Base-by-base conservation (phyloP, 1,140 invertebrate genomes). In the Schlechtendalia chinensis region DNA sequence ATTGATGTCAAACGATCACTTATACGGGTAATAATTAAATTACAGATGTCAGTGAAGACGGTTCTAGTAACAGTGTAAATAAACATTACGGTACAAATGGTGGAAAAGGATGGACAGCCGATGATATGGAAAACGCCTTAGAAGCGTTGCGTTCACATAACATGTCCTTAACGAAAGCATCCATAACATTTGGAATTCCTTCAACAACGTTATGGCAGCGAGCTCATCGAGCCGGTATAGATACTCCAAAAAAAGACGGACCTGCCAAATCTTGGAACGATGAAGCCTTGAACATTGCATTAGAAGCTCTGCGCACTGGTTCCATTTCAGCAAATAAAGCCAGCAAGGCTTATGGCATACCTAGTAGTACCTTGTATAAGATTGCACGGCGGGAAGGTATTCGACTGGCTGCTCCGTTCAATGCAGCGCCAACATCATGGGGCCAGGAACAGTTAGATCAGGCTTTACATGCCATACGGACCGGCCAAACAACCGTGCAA, bases 201-300 rank as follows among this genome's bases (percentile, higher is more conserved):
- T 94, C 93, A 22, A 95, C 94, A 45, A 96, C 94, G 14, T 87
- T 96, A 22, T 96, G 94, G 94, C 94, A 96, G 86, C 88, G 94
- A 82, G 94, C 93, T 17, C 93, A 95, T 86, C 87, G 93, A 80
- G 85, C 94, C 83, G 93, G 93, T 58, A 96, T 96, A 84, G 93
- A 95, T 86, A 95, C 94, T 77, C 93, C 93, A 53, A 96, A 95
- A 87, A 94, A 94, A 86, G 94, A 95, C 84, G 93, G 92, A 16
- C 90, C 91, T 3, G 91, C 92, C 12, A 94, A 94, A 86, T 92
- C 92, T 1, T 96, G 94, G 94, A 94, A 92, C 83, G 93, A 94
- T 85, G 92, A 92, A 82, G 93, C 93, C 83, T 86, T 96, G 24
- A 92, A 92, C 82, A 91, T 89, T 81, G 93, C 93, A 0, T 87